These are phyloP conservation scores for Penaeus indicus DNA, from an alignment of 1,140 invertebrate genomes.

Conservation along the genomic window DNA sequence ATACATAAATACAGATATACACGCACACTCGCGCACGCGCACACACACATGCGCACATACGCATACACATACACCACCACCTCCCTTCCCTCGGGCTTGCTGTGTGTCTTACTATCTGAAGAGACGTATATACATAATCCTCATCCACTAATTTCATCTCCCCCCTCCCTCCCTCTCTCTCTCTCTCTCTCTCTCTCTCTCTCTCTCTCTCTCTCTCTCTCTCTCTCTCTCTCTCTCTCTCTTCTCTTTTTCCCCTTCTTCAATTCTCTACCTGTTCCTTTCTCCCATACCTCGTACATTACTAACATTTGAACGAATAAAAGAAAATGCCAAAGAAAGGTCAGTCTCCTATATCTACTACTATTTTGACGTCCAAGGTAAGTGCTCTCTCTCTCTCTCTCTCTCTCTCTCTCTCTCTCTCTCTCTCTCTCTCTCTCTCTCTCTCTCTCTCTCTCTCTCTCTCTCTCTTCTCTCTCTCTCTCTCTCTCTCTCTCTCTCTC, in stretches of 20 bases:
- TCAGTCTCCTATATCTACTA: not conserved
- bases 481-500: not conserved
- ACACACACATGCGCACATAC: too few relatives aligned
- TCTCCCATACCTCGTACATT: too few relatives aligned
- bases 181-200: too few relatives aligned
- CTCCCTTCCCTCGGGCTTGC: too few relatives aligned
- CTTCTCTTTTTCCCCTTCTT: not conserved
- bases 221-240: slow-evolving; percentile 40
- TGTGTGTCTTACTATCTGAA: too few relatives aligned
- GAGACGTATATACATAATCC: too few relatives aligned
- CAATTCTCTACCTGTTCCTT: not conserved
- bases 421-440: slow-evolving; percentile 9
- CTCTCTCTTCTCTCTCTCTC: not conserved
- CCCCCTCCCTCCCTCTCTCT: too few relatives aligned
- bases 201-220: not conserved
- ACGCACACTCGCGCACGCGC: too few relatives aligned
- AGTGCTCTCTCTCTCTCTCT: not conserved
- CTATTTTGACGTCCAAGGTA: not conserved
- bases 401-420: slow-evolving; percentile 39
- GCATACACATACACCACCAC: too few relatives aligned
- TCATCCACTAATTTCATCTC: too few relatives aligned
- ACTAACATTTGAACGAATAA: not conserved
- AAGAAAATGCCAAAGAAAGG: not conserved
- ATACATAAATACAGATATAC: too few relatives aligned
- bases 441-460: slow-evolving; percentile 20